Evolutionary conservation across 2,888 invertebrate species (phyloP), one percentile per base, ranked within the genome.

Genomic region (Coelopa pilipes): DNA sequence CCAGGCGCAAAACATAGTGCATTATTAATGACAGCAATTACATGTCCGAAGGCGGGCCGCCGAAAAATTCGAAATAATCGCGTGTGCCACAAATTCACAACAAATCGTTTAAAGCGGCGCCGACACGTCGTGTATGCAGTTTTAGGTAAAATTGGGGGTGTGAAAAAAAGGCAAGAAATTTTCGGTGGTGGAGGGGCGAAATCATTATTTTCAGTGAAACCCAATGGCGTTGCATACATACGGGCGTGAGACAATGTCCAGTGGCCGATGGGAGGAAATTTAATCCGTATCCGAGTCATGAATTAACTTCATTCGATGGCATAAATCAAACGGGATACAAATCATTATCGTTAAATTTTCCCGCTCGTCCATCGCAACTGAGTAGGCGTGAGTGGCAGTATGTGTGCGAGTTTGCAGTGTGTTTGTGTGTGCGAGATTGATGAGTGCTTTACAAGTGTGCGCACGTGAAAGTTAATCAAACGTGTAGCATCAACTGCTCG

Each of bases 241-340:
- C 19, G 24, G 57, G 57, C 57, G n/a, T 19, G 57, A 34, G n/a
- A n/a, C n/a, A n/a, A n/a, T n/a, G n/a, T 34, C 34, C 4, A 34
- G 34, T 7, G 34, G 34, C 2, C 34, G 34, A 34, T 34, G 34
- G 34, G 21, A 17, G 19, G 57, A 17, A 57, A 57, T 57, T 57
- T 57, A 57, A 57, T 17, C 57, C 57, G 57, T 21, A 60, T 13
- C 15, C 34, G 24, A 60, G 60, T 60, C 60, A 60, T 60, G 60
- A 60, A 60, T 60, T 60, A 60, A 60, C 60, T 60, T 24, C 21
- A 24, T 34, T 60, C 24, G 21, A 49, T 66, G 66, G 49, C 66
- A 50, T 66, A 50, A 66, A 50, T 66, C 50, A 66, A 50, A 50
- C 66, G 50, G 49, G 49, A 66, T 66, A 50, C 49, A 66, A 66